Evolutionary conservation across 92 coral and sea anemone species (phyloP), one percentile per base, ranked within the genome.

Genomic region (Zoanthus sansibaricus): DNA sequence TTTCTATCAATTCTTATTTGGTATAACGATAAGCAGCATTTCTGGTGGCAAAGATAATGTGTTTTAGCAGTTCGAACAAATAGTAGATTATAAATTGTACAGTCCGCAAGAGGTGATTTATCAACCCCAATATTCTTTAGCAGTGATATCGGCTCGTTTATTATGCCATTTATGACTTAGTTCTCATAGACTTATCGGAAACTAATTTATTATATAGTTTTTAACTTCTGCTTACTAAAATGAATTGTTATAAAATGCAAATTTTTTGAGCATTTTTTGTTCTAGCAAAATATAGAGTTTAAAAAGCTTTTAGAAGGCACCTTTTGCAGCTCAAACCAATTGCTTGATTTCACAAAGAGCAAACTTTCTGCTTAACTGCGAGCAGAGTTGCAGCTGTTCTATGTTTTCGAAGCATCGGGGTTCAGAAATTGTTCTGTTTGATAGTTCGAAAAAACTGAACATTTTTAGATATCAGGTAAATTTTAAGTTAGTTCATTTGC

Each of bases 51-150:
- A 46, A 46, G 71, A 61, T 80, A 66, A 80, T 80, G 64, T 52
- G 42, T 66, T 80, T 80, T 75, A 64, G 85, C 85, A 80, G 66
- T 80, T 80, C 75, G 25, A 46, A 10, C 46, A 16, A 66, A 80
- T 74, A 80, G 66, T 64, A 80, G 85, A 80, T 46, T 80, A 80
- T 66, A 55, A 66, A 80, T 80, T 80, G 75, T 33, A 80, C 75
- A 66, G 75, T 80, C 73, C 46, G 20, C 85, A 80, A 66, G 47
- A 64, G 66, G 85, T 25, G 75, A 80, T 80, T 74, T 66, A 80
- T 80, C 85, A 64, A 67, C 13, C 44, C 16, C 45, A 80, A 80
- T 80, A 66, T 80, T 46, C 44, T 64, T 64, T 58, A 20, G 59
- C 51, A 11, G 62, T 46, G 16, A 74, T 21, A 67, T 80, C 66